phyloP scores from a whole-genome alignment of 2,113 vertebrate genomes.

The Paramisgurnus dabryanus region DNA sequence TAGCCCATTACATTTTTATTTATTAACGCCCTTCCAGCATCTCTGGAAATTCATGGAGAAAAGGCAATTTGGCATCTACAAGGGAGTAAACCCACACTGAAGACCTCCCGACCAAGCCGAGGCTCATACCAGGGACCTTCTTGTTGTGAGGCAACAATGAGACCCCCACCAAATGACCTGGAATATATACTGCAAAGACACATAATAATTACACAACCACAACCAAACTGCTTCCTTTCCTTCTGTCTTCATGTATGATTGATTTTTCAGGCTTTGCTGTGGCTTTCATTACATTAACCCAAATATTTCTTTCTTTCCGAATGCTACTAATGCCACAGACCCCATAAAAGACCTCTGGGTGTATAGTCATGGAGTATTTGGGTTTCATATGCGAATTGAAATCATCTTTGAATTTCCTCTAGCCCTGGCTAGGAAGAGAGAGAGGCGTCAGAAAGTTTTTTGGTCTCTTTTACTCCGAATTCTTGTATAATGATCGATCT shows the following conservation, averaged over 20 bases:
- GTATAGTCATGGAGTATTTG: constrained; percentile 40
- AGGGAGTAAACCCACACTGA: no score
- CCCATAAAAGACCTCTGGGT: constrained; percentile 41
- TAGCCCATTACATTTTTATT: no score
- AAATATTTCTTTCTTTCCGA: constrained; percentile 50
- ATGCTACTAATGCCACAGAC: constrained; percentile 36
- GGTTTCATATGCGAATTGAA: constrained; percentile 54
- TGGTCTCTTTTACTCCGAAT: constrained; percentile 66
- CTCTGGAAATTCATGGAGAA: no score
- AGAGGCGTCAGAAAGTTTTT: constrained; percentile 61
- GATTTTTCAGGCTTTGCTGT: constrained; percentile 54
- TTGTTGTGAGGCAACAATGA: not conserved
- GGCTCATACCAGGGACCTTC: no score
- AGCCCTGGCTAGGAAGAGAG: constrained; percentile 41
- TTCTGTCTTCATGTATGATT: constrained; percentile 60
- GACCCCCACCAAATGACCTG: not conserved
- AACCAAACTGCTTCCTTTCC: constrained; percentile 59
- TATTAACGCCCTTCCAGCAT: no score
- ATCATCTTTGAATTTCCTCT: constrained; percentile 49
- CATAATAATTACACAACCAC: constrained; percentile 57
- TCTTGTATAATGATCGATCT: constrained; percentile 77
- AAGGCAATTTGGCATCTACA: no score
- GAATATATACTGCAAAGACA: constrained; percentile 57
- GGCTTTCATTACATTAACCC: constrained; percentile 51
- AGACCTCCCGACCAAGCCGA: no score